These are phyloP conservation scores for Myathropa florea DNA, from an alignment of 2,888 invertebrate genomes.

Conservation along the genomic window DNA sequence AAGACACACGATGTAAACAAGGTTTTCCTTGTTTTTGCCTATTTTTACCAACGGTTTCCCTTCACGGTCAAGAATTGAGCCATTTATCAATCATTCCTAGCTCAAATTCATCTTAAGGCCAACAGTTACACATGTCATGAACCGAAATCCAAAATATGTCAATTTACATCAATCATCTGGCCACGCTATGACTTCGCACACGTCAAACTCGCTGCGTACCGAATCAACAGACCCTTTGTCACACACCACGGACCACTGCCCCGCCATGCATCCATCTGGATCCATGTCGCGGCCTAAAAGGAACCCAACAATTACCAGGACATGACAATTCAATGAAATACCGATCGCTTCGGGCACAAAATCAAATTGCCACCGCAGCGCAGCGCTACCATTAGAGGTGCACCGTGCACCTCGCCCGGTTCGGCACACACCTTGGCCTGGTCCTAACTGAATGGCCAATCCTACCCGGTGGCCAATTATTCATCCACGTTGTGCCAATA, in stretches of 20 bases:
- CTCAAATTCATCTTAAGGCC: no score
- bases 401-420: not conserved
- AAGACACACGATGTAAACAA: no score
- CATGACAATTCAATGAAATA: not conserved
- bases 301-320: not conserved
- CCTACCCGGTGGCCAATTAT: constrained; percentile 34
- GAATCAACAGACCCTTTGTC: not conserved
- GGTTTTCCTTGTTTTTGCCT: no score
- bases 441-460: constrained; percentile 17
- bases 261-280: not conserved
- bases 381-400: not conserved
- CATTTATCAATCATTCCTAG: no score
- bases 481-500: constrained; percentile 54
- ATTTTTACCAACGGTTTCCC: no score
- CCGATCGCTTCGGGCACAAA: not conserved
- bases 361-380: not conserved
- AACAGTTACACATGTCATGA: no score
- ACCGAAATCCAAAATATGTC: no score
- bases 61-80: no score
- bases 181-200: no score
- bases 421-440: constrained; percentile 36
- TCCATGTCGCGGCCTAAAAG: not conserved
- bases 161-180: no score
- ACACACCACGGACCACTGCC: not conserved
- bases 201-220: no score